These are phyloP conservation scores for Myocastor coypus DNA, from an alignment of 2,113 vertebrate species.

Conservation along the genomic window DNA sequence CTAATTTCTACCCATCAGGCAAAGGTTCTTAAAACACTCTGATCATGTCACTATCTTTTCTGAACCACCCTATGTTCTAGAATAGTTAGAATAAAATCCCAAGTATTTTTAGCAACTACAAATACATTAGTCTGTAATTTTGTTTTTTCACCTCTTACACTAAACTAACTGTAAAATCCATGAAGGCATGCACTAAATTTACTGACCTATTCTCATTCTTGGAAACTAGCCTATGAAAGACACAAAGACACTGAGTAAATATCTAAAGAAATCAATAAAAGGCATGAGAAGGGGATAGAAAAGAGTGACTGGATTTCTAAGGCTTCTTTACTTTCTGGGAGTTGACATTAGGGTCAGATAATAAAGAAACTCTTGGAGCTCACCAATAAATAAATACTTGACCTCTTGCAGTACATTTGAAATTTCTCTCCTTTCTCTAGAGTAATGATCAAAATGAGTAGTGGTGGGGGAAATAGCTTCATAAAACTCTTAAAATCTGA, in stretches of 20 bases:
- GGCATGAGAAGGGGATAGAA: background rate
- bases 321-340: background rate
- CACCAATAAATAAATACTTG: background rate
- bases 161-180: slow-evolving; percentile 31
- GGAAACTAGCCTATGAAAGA: slow-evolving; percentile 1
- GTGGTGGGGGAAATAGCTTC: slow-evolving; percentile 2
- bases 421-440: background rate
- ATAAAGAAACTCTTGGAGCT: background rate
- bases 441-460: background rate
- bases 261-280: slow-evolving; percentile 9
- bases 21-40: slow-evolving; percentile 1
- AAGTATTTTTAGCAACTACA: slow-evolving; percentile 30
- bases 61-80: slow-evolving; percentile 5
- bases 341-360: background rate
- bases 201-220: background rate
- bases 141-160: background rate
- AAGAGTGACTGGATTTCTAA: background rate
- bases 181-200: background rate
- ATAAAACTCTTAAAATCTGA: slow-evolving; percentile 16
- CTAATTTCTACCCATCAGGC: background rate
- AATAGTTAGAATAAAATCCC: slow-evolving; percentile 22
- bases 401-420: background rate
- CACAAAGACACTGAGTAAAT: background rate
- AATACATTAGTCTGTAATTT: background rate
- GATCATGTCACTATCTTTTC: slow-evolving; percentile 24